Evolutionary conservation across 37 sponge, comb jelly and placozoan genomes (phyloP).

Genomic region (Chondrosia reniformis): DNA sequence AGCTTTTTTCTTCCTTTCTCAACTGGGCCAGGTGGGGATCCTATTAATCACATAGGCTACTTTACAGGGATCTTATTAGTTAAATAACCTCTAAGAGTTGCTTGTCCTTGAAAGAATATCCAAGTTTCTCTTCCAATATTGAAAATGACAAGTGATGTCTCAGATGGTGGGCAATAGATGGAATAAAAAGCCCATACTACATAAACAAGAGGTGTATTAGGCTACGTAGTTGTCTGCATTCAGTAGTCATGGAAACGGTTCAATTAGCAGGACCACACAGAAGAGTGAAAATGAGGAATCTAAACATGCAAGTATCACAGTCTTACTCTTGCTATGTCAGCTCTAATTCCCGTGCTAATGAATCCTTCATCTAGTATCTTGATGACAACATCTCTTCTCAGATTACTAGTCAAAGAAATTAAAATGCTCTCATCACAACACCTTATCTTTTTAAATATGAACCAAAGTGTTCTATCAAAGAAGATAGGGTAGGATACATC

Average conservation of each 20-base stretch:
- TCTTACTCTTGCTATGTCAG: conserved; percentile 54
- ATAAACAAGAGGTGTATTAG: background rate
- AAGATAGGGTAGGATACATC: too few species aligned
- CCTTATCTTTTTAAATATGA: too few species aligned
- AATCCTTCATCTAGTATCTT: conserved; percentile 15
- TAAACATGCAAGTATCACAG: background rate
- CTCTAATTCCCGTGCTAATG: conserved; percentile 45
- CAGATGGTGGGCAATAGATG: conserved; percentile 49
- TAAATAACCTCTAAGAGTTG: conserved; percentile 45
- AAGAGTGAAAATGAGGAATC: background rate
- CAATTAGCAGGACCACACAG: background rate
- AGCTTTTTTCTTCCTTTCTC: too few species aligned
- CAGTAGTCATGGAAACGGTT: background rate
- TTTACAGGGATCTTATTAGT: too few species aligned
- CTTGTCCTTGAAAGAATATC: conserved; percentile 55
- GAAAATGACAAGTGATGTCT: conserved; percentile 38
- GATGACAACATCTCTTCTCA: conserved; percentile 27
- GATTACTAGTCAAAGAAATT: background rate
- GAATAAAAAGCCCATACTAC: conserved; percentile 41
- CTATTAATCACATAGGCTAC: too few species aligned
- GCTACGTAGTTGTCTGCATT: too few species aligned
- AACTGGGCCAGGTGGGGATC: too few species aligned
- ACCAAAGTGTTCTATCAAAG: too few species aligned
- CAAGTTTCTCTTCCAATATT: conserved; percentile 37
- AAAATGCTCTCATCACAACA: background rate